phyloP scores from a whole-genome alignment of 1,140 invertebrate species.

The Megathymus violae region DNA sequence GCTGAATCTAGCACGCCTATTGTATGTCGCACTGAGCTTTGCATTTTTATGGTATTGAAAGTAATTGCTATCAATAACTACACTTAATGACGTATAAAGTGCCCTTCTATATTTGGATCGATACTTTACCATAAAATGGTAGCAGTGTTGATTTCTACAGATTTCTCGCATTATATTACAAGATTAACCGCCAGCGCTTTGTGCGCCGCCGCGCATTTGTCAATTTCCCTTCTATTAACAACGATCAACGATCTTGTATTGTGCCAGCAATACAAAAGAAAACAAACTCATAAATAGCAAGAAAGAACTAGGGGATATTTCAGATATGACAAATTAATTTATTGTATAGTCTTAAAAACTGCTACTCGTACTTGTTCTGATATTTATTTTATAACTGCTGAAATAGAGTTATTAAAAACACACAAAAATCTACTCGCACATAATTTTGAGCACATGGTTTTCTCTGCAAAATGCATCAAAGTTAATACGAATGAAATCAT shows the following conservation, averaged over 20 bases:
- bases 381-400: constrained; percentile 2
- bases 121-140: constrained; percentile 77
- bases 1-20: constrained; percentile 65
- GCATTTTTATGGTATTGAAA: constrained; percentile 60
- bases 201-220: constrained; percentile 57
- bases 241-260: constrained; percentile 8
- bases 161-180: constrained; percentile 75
- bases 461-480: background rate
- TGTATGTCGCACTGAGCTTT: constrained; percentile 66
- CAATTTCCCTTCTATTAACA: constrained; percentile 42
- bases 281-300: constrained; percentile 10
- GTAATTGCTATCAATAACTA: constrained; percentile 69
- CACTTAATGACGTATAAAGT: constrained; percentile 72
- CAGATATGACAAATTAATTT: background rate
- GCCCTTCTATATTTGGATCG: constrained; percentile 78
- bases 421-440: background rate
- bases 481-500: constrained; percentile 10
- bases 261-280: constrained; percentile 6
- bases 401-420: background rate
- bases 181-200: constrained; percentile 45
- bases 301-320: background rate
- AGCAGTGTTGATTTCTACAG: constrained; percentile 66
- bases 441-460: background rate
- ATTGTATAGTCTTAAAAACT: background rate
- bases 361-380: too few relatives aligned